Evolutionary conservation across 2,888 invertebrate species (phyloP).

Genomic region (Julus scanicus): DNA sequence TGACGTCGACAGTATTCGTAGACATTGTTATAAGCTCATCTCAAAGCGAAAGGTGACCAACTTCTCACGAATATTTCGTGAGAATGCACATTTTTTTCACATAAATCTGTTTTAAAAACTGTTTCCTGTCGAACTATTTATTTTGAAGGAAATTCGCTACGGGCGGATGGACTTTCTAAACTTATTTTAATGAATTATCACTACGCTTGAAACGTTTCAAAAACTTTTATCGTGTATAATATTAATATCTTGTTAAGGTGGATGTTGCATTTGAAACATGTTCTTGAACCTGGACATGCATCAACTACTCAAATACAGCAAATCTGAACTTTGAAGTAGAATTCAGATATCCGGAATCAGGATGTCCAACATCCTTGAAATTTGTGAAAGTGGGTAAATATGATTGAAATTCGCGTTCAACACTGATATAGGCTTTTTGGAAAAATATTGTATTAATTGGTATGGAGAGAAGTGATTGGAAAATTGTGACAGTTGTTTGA

Average conservation of each 20-base stretch:
- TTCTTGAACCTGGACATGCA: background rate
- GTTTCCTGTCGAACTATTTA: conserved; percentile 28
- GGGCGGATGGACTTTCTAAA: background rate
- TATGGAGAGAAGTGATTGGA: too few relatives aligned
- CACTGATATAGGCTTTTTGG: too few relatives aligned
- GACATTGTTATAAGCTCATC: conserved; percentile 21
- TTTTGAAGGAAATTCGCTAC: background rate
- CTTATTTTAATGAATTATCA: conserved; percentile 38
- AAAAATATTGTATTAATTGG: too few relatives aligned
- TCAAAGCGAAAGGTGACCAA: conserved; percentile 13
- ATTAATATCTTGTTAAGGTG: background rate
- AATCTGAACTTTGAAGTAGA: background rate
- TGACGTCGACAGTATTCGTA: background rate
- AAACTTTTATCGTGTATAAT: background rate
- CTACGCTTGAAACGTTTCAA: conserved; percentile 1
- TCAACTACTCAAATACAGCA: too few relatives aligned
- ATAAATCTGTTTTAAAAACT: background rate
- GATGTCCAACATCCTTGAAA: too few relatives aligned
- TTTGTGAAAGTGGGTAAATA: too few relatives aligned
- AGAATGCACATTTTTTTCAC: background rate
- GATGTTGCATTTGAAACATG: background rate
- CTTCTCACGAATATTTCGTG: conserved; percentile 23
- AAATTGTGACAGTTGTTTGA: too few relatives aligned
- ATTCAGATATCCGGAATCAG: background rate
- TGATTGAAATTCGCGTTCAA: too few relatives aligned